phyloP scores from a whole-genome alignment of 1,140 invertebrate species.

The Hypsibius dujardini region DNA sequence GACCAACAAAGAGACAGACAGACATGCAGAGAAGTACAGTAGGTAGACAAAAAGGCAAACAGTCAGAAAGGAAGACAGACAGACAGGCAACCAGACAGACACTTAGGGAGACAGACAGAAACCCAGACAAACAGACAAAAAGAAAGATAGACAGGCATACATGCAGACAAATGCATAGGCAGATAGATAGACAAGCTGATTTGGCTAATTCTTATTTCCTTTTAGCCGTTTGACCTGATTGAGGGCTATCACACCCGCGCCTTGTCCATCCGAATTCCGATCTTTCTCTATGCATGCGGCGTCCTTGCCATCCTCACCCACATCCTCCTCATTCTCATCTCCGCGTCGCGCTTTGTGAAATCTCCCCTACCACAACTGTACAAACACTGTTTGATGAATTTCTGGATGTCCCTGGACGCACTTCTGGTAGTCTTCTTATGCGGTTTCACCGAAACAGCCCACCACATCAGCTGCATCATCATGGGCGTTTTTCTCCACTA shows the following conservation, averaged over 20 bases:
- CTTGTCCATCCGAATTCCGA: not conserved
- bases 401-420: not conserved
- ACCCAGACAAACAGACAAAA: too few species aligned
- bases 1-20: too few species aligned
- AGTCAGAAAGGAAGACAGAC: too few species aligned
- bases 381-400: not conserved
- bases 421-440: not conserved
- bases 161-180: too few species aligned
- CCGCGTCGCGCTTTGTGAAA: not conserved
- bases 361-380: not conserved
- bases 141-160: too few species aligned
- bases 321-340: not conserved
- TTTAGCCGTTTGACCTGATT: not conserved
- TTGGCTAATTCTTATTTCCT: slow-evolving; percentile 6
- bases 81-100: too few species aligned
- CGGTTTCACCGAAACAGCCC: not conserved
- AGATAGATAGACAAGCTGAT: not conserved
- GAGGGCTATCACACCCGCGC: not conserved
- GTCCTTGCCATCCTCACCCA: not conserved
- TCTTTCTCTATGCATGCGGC: not conserved
- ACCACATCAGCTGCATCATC: not conserved
- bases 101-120: too few species aligned
- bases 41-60: too few species aligned
- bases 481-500: not conserved
- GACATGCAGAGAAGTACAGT: too few species aligned